These are phyloP conservation scores for Suncus etruscus DNA, from an alignment of 2,113 vertebrate genomes.

Conservation along the genomic window DNA sequence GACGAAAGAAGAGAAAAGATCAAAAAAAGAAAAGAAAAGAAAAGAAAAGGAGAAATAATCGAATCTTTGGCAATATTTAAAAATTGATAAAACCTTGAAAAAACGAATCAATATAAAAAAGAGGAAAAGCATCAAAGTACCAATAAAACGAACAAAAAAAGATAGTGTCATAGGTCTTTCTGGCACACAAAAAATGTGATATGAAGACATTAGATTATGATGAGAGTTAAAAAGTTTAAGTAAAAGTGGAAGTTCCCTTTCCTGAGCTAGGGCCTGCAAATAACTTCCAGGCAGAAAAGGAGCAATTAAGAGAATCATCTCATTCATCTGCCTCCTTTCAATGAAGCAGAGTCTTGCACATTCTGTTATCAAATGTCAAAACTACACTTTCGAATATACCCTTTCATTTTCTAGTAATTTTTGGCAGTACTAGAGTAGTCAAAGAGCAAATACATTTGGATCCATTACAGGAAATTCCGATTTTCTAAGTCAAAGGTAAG, in stretches of 20 bases:
- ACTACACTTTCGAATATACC: not conserved
- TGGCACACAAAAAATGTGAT: not conserved
- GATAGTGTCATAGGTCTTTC: not conserved
- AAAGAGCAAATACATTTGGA: conserved; percentile 14
- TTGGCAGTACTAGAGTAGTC: not conserved
- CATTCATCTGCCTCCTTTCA: not conserved
- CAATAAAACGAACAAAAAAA: not conserved
- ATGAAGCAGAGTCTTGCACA: not conserved
- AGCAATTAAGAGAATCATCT: not conserved
- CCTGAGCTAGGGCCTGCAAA: not conserved
- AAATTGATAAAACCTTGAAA: not conserved
- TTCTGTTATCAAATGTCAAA: not conserved
- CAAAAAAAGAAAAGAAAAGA: not conserved
- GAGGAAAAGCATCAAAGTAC: not conserved
- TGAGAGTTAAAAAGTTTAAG: not conserved
- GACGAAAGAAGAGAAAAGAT: not conserved
- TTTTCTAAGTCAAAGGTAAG: conserved; percentile 15
- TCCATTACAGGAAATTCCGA: not conserved
- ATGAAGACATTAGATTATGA: conserved; percentile 21
- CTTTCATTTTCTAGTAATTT: not conserved
- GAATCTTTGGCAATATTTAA: conserved; percentile 12
- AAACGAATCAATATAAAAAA: not conserved
- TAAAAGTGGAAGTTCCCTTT: conserved; percentile 1
- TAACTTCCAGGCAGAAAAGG: too few relatives aligned
- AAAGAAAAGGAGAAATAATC: not conserved